phyloP scores from a whole-genome alignment of 2,113 vertebrate species.

The Pyxicephalus adspersus region DNA sequence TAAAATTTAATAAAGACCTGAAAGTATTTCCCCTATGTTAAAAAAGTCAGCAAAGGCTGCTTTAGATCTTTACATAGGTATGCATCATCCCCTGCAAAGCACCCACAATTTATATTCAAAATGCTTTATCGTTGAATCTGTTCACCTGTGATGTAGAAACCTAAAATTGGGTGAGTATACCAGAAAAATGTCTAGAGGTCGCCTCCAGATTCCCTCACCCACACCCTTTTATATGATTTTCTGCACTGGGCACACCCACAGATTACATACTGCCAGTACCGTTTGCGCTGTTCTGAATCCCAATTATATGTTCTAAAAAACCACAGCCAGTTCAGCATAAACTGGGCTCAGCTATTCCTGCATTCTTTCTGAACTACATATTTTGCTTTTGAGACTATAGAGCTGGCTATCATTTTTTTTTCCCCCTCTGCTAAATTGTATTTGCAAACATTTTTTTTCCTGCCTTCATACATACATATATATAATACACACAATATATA shows the following conservation, averaged over 20 bases:
- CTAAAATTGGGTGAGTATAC: background rate
- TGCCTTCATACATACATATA: too few relatives aligned
- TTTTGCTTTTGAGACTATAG: too few relatives aligned
- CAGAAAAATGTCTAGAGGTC: background rate
- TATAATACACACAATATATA: too few relatives aligned
- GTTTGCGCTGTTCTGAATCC: conserved; percentile 1
- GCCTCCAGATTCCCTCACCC: background rate
- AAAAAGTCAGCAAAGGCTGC: too few relatives aligned
- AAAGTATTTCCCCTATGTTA: background rate
- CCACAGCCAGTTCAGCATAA: conserved; percentile 34
- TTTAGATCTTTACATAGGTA: too few relatives aligned
- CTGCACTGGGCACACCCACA: conserved; percentile 35
- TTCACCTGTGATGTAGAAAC: background rate
- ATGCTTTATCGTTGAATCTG: background rate
- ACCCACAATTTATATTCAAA: too few relatives aligned
- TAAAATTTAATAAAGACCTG: background rate
- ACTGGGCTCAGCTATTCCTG: background rate
- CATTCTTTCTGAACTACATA: background rate
- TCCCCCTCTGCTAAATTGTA: too few relatives aligned
- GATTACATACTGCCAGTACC: background rate
- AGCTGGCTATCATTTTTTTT: too few relatives aligned
- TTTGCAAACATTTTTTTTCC: too few relatives aligned
- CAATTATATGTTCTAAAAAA: conserved; percentile 35
- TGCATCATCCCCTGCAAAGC: too few relatives aligned
- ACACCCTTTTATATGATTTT: background rate